Percentiles rank a stretch among this genome's conserved stretches.
Conservation (phyloP, 2,797 vertebrate genomes). For the Smutsia temminckii region DNA sequence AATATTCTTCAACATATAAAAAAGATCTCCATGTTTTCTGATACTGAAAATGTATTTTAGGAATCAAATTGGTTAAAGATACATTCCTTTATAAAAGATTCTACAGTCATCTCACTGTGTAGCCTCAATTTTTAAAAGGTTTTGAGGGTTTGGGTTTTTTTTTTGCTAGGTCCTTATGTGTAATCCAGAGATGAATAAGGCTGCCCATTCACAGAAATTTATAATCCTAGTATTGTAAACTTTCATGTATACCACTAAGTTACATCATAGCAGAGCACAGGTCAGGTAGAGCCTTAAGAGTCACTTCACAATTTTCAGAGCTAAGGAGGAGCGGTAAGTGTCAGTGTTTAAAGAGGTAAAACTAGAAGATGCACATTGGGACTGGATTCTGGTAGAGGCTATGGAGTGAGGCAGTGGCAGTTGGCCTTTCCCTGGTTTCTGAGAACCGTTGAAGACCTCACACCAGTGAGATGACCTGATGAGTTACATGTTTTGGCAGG, state of each 20-base stretch:
- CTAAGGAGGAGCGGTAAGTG: neutral
- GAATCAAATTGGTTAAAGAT: neutral
- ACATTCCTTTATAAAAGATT: neutral
- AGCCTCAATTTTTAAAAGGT: neutral
- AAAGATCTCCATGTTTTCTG: neutral
- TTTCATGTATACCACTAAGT: neutral
- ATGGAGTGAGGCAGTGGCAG: neutral
- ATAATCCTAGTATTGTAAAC: neutral
- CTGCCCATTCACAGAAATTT: neutral
- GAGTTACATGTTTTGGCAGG: neutral
- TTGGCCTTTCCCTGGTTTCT: neutral
- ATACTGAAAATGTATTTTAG: neutral
- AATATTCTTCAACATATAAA: neutral
- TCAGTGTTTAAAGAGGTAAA: neutral
- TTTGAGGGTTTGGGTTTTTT: neutral
- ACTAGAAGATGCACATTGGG: rapidly evolving
- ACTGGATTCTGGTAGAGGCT: neutral
- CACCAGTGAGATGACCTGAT: neutral
- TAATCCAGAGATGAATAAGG: neutral
- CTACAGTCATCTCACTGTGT: neutral
- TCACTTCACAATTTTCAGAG: neutral
- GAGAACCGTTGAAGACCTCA: neutral
- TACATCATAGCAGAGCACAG: neutral
- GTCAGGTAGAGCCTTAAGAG: neutral
- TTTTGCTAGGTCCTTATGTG: neutral